phyloP scores from a whole-genome alignment of 2,113 vertebrate species.

The Heterocephalus glaber region DNA sequence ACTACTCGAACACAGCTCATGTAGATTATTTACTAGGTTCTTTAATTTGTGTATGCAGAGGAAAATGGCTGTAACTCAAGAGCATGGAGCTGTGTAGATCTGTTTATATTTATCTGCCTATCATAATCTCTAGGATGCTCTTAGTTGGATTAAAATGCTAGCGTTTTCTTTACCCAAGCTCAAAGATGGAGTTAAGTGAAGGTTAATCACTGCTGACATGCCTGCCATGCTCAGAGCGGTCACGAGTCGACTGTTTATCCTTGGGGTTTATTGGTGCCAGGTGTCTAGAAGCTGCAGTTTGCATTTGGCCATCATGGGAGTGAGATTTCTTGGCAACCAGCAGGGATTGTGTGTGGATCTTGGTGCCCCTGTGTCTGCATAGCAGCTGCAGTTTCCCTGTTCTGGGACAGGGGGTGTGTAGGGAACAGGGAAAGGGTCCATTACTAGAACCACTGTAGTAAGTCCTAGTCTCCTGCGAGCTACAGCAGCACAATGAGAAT shows the following conservation, averaged over 20 bases:
- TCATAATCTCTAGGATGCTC: slow-evolving; percentile 4
- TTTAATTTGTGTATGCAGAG: not conserved
- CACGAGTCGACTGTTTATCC: not conserved
- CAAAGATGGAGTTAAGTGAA: not conserved
- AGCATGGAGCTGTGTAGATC: not conserved
- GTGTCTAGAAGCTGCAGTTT: not conserved
- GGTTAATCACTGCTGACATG: not conserved
- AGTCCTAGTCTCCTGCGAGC: no score
- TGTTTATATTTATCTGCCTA: not conserved
- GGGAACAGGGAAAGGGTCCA: no score
- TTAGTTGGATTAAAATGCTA: slow-evolving; percentile 35
- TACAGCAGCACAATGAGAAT: no score
- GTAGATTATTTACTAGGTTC: not conserved
- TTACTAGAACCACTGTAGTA: no score
- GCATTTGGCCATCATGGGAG: not conserved
- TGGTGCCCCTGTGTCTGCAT: not conserved
- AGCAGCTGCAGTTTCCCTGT: not conserved
- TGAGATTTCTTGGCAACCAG: not conserved
- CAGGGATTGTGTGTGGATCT: not conserved
- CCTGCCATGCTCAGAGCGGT: not conserved
- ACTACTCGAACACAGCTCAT: not conserved
- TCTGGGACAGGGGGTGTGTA: rapidly evolving
- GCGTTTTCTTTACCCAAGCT: not conserved
- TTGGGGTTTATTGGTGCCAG: not conserved
- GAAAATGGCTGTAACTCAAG: not conserved